These are phyloP conservation scores for Plotosus lineatus DNA, from an alignment of 2,113 vertebrate genomes.

Conservation along the genomic window DNA sequence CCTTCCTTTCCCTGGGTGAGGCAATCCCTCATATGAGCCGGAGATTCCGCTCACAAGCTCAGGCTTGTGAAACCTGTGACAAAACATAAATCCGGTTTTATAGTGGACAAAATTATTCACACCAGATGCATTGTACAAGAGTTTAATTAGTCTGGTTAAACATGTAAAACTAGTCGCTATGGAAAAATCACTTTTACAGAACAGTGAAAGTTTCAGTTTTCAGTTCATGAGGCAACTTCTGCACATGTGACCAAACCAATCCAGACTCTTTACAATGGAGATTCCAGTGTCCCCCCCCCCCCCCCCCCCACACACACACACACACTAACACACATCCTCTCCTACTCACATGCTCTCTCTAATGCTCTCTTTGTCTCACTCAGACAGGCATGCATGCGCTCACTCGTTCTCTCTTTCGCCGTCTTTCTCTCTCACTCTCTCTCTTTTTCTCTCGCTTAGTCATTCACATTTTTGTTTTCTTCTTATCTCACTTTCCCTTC, in stretches of 20 bases:
- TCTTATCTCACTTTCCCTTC: neutral
- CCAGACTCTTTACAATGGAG: conserved; percentile 15
- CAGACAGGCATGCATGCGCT: too few species aligned
- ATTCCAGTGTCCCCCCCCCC: conserved; percentile 23
- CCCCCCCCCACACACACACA: neutral
- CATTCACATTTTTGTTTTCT: neutral
- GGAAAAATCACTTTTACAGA: neutral
- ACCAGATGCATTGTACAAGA: neutral
- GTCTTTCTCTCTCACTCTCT: neutral
- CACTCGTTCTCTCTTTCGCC: neutral
- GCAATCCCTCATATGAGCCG: neutral
- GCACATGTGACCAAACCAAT: neutral
- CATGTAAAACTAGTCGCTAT: neutral
- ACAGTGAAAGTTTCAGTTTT: conserved; percentile 33
- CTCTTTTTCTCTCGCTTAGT: neutral
- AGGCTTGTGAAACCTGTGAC: neutral
- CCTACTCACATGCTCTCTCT: neutral
- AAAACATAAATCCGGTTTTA: neutral
- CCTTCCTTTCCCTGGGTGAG: neutral
- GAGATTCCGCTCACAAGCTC: neutral
- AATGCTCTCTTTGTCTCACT: neutral
- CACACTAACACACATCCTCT: too few species aligned
- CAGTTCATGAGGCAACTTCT: conserved; percentile 19
- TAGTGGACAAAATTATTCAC: neutral
- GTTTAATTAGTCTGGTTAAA: neutral